Conservation (phyloP, 2,113 vertebrate species). For the Grantiella picta region DNA sequence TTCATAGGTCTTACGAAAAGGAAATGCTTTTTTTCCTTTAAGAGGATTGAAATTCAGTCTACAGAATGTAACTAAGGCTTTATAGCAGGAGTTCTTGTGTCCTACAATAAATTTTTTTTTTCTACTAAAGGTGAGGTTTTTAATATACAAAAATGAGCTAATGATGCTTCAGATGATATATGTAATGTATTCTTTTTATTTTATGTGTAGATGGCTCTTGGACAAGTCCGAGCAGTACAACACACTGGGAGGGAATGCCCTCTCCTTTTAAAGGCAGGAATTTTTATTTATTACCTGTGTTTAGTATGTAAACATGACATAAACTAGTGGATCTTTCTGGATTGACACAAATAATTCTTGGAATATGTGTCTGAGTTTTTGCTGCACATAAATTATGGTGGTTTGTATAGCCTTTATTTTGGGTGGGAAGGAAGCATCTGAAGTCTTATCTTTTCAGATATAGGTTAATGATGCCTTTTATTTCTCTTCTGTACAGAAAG, state of each 20-base stretch:
- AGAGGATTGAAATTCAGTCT: slow-evolving; percentile 67
- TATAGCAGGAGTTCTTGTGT: slow-evolving; percentile 69
- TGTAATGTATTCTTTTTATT: slow-evolving; percentile 88
- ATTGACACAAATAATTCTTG: slow-evolving; percentile 76
- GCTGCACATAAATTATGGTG: slow-evolving; percentile 67
- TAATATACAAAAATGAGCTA: slow-evolving; percentile 79
- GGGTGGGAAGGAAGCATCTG: slow-evolving; percentile 71
- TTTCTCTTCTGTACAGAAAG: slow-evolving; percentile 56
- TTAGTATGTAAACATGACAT: slow-evolving; percentile 83
- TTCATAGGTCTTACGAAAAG: slow-evolving; percentile 55
- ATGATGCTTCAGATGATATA: slow-evolving; percentile 83
- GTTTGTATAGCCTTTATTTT: slow-evolving; percentile 66
- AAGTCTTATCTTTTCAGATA: slow-evolving; percentile 51
- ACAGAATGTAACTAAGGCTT: slow-evolving; percentile 70
- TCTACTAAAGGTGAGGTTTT: slow-evolving; percentile 75
- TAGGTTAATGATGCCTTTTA: slow-evolving; percentile 59
- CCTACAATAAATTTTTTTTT: slow-evolving; percentile 67
- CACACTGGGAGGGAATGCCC: slow-evolving; percentile 86
- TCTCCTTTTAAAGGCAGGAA: slow-evolving; percentile 88
- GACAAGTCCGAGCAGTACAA: slow-evolving; percentile 86
- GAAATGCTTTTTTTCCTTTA: slow-evolving; percentile 41
- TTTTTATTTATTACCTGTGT: slow-evolving; percentile 87
- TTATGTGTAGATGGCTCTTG: slow-evolving; percentile 88
- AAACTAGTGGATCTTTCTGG: slow-evolving; percentile 78
- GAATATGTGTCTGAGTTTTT: slow-evolving; percentile 78